Evolutionary conservation across 2,888 invertebrate species (phyloP).

Genomic region (Hydrotaea diabolus): DNA sequence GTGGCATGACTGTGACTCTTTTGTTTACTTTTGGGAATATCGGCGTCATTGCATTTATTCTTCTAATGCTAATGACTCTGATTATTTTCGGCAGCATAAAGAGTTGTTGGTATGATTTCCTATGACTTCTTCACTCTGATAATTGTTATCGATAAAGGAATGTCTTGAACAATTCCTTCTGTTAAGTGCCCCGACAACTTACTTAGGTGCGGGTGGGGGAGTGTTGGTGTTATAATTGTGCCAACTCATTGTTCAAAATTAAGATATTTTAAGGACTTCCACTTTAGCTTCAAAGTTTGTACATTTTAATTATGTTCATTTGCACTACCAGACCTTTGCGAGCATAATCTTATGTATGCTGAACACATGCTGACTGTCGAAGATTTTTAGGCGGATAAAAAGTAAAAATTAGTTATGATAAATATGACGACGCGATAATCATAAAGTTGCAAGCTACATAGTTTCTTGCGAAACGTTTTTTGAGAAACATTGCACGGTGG

Average conservation of each 20-base stretch:
- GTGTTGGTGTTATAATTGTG: conserved; percentile 4
- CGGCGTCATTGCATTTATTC: neutral
- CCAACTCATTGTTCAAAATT: conserved; percentile 52
- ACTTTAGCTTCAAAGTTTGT: neutral
- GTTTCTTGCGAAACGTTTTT: too few species aligned
- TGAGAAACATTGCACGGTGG: too few species aligned
- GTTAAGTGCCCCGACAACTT: neutral
- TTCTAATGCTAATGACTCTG: conserved; percentile 2
- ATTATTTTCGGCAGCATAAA: conserved; percentile 9
- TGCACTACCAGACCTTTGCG: neutral
- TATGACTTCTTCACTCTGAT: neutral
- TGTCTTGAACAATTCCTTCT: neutral
- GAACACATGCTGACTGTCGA: too few species aligned
- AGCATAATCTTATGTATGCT: too few species aligned
- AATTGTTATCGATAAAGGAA: conserved; percentile 8
- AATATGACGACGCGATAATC: too few species aligned
- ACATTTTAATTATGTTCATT: neutral
- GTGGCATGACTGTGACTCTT: neutral
- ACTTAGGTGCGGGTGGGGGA: neutral
- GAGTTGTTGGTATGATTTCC: neutral
- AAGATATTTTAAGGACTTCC: conserved; percentile 50
- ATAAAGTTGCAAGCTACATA: too few species aligned
- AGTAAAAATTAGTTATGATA: too few species aligned
- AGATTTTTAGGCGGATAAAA: too few species aligned
- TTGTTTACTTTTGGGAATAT: conserved; percentile 54